Evolutionary conservation across 2,888 invertebrate genomes (phyloP).

Genomic region (Silvanus unidentatus): DNA sequence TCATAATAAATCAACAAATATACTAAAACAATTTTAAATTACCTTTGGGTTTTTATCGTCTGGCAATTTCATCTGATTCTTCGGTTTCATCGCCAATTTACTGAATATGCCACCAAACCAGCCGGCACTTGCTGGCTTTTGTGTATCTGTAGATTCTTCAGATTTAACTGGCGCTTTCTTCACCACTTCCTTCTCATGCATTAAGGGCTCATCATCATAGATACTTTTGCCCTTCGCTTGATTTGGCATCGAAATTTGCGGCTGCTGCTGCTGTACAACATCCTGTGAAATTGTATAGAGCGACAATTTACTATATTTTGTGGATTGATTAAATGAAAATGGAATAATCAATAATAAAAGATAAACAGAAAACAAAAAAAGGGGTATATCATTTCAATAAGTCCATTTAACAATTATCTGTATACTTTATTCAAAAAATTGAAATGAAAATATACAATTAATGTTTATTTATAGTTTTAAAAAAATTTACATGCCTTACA

Average conservation of each 20-base stretch:
- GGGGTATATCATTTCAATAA: neutral
- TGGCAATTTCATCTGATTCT: constrained; percentile 93
- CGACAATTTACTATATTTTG: constrained; percentile 40
- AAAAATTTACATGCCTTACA: constrained; percentile 1
- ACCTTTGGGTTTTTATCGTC: constrained; percentile 90
- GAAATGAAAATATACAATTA: neutral
- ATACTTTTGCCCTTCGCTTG: constrained; percentile 38
- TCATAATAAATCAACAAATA: constrained; percentile 8
- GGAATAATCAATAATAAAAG: neutral
- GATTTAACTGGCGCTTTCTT: constrained; percentile 15
- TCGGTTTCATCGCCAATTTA: constrained; percentile 74
- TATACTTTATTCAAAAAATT: no score
- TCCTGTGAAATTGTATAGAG: constrained; percentile 41
- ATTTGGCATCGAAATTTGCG: constrained; percentile 56
- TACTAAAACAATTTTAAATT: no score
- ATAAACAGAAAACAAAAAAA: neutral
- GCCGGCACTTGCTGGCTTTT: constrained; percentile 46
- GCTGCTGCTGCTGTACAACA: constrained; percentile 30
- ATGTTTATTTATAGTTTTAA: neutral
- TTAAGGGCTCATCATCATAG: constrained; percentile 33
- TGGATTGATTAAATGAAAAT: constrained; percentile 4
- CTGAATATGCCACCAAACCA: constrained; percentile 87
- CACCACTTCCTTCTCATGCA: constrained; percentile 21
- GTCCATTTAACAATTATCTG: no score
- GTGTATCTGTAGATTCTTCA: constrained; percentile 22